These are phyloP conservation scores for Drosophila prosaltans DNA, from an alignment of 1,140 invertebrate genomes.

Conservation along the genomic window DNA sequence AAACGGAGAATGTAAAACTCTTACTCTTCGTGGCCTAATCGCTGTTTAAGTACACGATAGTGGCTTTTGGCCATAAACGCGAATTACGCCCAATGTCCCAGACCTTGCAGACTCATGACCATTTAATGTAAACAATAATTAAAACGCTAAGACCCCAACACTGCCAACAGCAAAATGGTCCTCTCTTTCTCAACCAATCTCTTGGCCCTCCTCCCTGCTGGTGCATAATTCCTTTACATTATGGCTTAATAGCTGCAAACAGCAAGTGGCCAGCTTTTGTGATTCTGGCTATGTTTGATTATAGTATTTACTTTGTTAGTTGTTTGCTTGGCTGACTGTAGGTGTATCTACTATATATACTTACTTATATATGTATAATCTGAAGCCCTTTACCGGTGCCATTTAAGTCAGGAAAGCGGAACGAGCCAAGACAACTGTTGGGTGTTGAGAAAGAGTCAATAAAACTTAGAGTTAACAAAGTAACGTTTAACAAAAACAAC, in stretches of 20 bases:
- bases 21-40: constrained; percentile 57
- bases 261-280: constrained; percentile 46
- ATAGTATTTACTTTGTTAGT: constrained; percentile 32
- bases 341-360: constrained; percentile 11
- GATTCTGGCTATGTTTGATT: constrained; percentile 55
- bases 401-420: constrained; percentile 50
- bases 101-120: constrained; percentile 68
- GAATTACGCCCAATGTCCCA: constrained; percentile 76
- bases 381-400: constrained; percentile 30
- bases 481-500: no score
- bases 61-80: constrained; percentile 68
- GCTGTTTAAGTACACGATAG: constrained; percentile 76
- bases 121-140: constrained; percentile 82
- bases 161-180: constrained; percentile 13
- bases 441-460: neutral
- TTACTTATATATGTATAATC: neutral
- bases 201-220: constrained; percentile 17
- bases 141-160: constrained; percentile 51
- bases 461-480: neutral
- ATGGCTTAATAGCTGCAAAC: constrained; percentile 72
- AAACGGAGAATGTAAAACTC: constrained; percentile 16
- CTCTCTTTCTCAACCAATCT: neutral
- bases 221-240: constrained; percentile 44
- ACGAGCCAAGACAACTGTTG: constrained; percentile 18
- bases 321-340: neutral